Percentiles rank a stretch among this genome's conserved stretches.
Conservation (phyloP, 2,797 vertebrate genomes). For the Myotis vivesi region DNA sequence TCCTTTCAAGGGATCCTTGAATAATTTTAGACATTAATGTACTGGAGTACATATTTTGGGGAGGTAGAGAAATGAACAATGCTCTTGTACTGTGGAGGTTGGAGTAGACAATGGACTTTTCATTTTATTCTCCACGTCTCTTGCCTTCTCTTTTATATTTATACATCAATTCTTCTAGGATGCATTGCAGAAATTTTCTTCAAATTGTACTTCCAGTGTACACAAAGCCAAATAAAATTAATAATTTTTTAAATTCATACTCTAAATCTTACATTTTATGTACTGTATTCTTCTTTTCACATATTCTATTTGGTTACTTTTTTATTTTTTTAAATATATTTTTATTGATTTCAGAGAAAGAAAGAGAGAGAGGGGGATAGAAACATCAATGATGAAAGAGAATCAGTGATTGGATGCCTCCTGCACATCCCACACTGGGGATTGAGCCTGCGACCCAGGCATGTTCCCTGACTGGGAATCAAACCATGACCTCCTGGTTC, state of each 20-base stretch:
- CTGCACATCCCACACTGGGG: no score
- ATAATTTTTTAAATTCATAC: neutral
- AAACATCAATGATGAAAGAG: no score
- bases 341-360: no score
- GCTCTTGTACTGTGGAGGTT: neutral
- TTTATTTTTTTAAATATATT: neutral
- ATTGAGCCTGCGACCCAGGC: no score
- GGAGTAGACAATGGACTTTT: neutral
- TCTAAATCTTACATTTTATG: slow-evolving; percentile 31
- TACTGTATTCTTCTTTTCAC: neutral
- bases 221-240: slow-evolving; percentile 5
- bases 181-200: neutral
- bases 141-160: slow-evolving; percentile 27
- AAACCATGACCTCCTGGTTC: no score
- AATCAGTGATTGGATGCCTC: no score
- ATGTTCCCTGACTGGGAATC: no score
- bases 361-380: no score
- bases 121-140: neutral
- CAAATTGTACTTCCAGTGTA: neutral
- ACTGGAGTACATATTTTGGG: neutral
- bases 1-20: neutral
- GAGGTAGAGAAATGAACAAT: neutral
- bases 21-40: neutral
- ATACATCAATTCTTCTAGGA: neutral
- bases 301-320: neutral